Base-by-base conservation (phyloP, 2,888 invertebrate species). In the Acrobasis suavella region DNA sequence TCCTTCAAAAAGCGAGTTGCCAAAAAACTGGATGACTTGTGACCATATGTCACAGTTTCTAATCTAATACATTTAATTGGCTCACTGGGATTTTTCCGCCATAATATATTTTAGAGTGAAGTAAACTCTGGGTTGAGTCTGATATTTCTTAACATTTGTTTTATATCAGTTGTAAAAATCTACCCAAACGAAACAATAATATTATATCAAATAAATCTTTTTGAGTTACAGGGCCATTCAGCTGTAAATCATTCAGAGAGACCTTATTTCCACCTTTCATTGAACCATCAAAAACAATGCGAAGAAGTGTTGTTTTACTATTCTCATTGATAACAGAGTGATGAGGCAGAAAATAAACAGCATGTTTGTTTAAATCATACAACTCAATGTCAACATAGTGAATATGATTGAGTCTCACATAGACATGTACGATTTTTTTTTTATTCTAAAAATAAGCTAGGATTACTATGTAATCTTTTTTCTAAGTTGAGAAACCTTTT, bases 301-400 rank as follows among this genome's bases (percentile, higher is more conserved):
- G 50, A 14, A 50, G 50, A n/a, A 5, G 14, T 5, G 67, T 65
- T 50, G 65, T 65, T 15, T 54, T 64, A 39, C 55, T 65, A 16
- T 68, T 62, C 50, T 55, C 15, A 10, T 52, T 66, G 7, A 68
- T 14, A 15, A 69, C 64, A 37, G 67, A 50, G 39, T 67, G 69
- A 50, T 69, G 69, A 1, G 69, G 65, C 14, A 69, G 59, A 58
- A 69, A 69, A 54, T 67, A 69, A 10, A 64, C 63, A 42, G 69
- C 67, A 37, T 66, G 61, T 17, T 3, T 64, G 7, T 51, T 14
- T n/a, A 61, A 15, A 58, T 66, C 60, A 60, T n/a, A n/a, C n/a
- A n/a, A n/a, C n/a, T n/a, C n/a, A n/a, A n/a, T n/a, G n/a, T n/a
- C n/a, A n/a, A n/a, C 62, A 66, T 15, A 59, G 39, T 32, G 59